Percentiles rank a stretch among this genome's conserved stretches.
Evolutionary conservation across 1,140 invertebrate species (phyloP).

Genomic region (Lordiphosa mommai): DNA sequence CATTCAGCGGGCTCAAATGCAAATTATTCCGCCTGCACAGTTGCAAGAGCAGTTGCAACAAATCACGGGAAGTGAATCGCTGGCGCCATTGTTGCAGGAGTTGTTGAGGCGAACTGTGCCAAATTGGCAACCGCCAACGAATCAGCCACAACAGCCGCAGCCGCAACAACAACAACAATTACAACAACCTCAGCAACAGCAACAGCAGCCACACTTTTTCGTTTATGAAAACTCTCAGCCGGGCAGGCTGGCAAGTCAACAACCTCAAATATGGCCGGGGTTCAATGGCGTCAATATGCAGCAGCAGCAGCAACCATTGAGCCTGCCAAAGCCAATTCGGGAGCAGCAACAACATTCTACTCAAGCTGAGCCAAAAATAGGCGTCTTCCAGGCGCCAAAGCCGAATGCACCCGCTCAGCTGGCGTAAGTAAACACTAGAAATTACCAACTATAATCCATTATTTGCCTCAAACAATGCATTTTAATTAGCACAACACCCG

Average conservation of each 20-base stretch:
- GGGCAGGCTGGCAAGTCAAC: slow-evolving; percentile 47
- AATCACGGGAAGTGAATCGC: slow-evolving; percentile 39
- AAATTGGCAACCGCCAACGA: slow-evolving; percentile 51
- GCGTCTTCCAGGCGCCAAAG: slow-evolving; percentile 28
- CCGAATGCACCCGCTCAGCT: slow-evolving; percentile 20
- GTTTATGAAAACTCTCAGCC: slow-evolving; percentile 44
- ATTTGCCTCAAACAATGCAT: slow-evolving; percentile 62
- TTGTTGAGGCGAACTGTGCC: slow-evolving; percentile 60
- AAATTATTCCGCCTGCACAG: slow-evolving; percentile 39
- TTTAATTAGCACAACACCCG: slow-evolving; percentile 62
- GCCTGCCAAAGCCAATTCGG: slow-evolving; percentile 46
- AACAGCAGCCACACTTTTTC: slow-evolving; percentile 52
- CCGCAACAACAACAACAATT: slow-evolving; percentile 8
- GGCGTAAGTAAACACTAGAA: slow-evolving; percentile 50
- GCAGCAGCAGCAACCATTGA: slow-evolving; percentile 21
- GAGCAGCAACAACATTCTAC: slow-evolving; percentile 36
- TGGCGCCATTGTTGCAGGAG: slow-evolving; percentile 64
- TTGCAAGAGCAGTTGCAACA: slow-evolving; percentile 44
- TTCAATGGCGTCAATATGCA: slow-evolving; percentile 66
- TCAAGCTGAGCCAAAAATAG: slow-evolving; percentile 52
- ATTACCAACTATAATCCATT: slow-evolving; percentile 47
- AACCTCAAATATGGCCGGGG: slow-evolving; percentile 64
- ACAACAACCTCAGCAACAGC: slow-evolving; percentile 17
- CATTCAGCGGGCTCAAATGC: slow-evolving; percentile 33
- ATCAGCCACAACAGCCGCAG: slow-evolving; percentile 12